phyloP scores from a whole-genome alignment of 2,797 vertebrate genomes.

The Propithecus deckenii region DNA sequence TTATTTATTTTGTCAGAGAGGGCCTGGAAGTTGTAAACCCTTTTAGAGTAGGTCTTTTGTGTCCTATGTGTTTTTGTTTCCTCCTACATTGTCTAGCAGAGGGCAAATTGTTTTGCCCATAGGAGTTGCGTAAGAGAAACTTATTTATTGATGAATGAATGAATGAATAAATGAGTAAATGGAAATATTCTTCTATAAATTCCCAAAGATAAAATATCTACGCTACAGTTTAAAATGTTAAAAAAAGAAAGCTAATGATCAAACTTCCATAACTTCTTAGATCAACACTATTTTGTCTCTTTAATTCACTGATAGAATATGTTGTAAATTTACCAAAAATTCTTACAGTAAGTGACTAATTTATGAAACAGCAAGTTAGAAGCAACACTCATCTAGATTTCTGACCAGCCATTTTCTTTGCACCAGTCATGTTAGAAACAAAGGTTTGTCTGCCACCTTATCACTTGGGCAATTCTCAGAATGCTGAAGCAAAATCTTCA shows the following conservation, averaged over 20 bases:
- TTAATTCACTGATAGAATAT: background rate
- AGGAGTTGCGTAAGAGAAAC: background rate
- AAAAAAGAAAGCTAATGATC: background rate
- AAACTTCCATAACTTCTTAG: background rate
- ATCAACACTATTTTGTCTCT: background rate
- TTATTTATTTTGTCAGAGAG: slow-evolving; percentile 24
- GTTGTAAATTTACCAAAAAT: background rate
- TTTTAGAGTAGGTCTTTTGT: background rate
- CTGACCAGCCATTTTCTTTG: background rate
- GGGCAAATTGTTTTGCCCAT: background rate
- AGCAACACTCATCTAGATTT: background rate
- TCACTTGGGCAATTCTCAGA: background rate
- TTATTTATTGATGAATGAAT: background rate
- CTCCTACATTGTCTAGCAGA: background rate
- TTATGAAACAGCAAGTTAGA: background rate
- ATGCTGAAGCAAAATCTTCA: background rate
- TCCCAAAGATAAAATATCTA: background rate
- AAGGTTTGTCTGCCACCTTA: background rate
- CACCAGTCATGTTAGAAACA: background rate
- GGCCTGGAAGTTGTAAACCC: background rate
- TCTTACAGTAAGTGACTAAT: background rate
- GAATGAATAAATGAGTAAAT: background rate
- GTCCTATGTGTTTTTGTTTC: background rate
- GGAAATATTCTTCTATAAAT: background rate
- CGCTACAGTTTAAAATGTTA: background rate